Percentiles rank a stretch among this genome's conserved stretches.
Conservation (phyloP, 2,888 invertebrate genomes). For the Amphipyra berbera region DNA sequence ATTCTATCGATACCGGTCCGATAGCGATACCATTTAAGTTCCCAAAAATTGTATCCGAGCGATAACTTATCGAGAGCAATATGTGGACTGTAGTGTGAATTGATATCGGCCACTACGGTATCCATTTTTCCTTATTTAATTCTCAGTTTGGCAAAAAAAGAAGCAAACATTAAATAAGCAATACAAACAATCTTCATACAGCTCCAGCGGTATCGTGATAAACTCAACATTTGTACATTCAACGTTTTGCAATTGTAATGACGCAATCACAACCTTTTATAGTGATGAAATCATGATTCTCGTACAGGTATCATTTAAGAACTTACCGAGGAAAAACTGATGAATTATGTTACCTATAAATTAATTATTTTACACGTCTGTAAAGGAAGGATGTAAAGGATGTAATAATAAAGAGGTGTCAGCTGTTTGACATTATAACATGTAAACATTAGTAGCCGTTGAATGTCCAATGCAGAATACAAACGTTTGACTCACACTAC, state of each 20-base stretch:
- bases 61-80: slow-evolving; percentile 42
- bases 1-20: slow-evolving; percentile 16
- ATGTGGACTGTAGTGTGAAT: slow-evolving; percentile 22
- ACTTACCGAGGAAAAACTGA: slow-evolving; percentile 9
- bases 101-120: slow-evolving; percentile 11
- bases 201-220: slow-evolving; percentile 1
- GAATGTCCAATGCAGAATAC: not conserved
- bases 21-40: slow-evolving; percentile 23
- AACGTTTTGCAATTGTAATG: slow-evolving; percentile 36
- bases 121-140: not conserved
- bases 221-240: slow-evolving; percentile 22
- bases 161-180: slow-evolving; percentile 6
- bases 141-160: not conserved
- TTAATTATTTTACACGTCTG: slow-evolving; percentile 1
- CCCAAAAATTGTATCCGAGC: slow-evolving; percentile 22
- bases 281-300: slow-evolving; percentile 38
- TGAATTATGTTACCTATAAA: slow-evolving; percentile 10
- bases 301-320: slow-evolving; percentile 5
- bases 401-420: slow-evolving; percentile 4
- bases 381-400: slow-evolving; percentile 4
- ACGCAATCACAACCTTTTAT: slow-evolving; percentile 34
- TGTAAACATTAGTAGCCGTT: slow-evolving; percentile 1
- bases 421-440: slow-evolving; percentile 14
- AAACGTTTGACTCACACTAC: slow-evolving; percentile 31
- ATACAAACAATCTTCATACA: slow-evolving; percentile 24